A percentile compares a stretch with the other conserved stretches of the same genome.
Conservation (phyloP, 2,888 invertebrate species). For the Muscina levida region DNA sequence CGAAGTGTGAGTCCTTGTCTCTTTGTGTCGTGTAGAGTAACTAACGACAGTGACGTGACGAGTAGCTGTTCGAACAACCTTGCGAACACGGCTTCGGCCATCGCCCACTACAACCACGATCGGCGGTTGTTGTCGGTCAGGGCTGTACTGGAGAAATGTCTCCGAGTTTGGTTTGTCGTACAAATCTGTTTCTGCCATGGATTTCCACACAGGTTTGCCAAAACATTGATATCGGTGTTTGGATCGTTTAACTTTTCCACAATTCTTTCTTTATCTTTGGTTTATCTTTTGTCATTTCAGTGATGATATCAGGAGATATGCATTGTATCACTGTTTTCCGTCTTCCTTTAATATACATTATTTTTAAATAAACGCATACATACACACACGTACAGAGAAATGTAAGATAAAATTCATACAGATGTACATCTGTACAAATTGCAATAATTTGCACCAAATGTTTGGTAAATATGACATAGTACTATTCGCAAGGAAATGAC, state of each 20-base stretch:
- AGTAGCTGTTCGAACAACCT: conserved; percentile 79
- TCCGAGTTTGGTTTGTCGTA: conserved; percentile 71
- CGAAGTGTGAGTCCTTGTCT: conserved; percentile 79
- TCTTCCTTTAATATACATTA: not conserved
- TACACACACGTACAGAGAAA: too few species aligned
- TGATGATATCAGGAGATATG: not conserved
- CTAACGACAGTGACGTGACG: conserved; percentile 80
- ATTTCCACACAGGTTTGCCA: conserved; percentile 36
- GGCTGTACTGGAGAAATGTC: conserved; percentile 79
- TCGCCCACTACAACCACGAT: conserved; percentile 80
- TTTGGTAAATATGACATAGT: too few species aligned
- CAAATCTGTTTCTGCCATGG: conserved; percentile 75
- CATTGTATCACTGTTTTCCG: conserved; percentile 6
- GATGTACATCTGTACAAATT: too few species aligned
- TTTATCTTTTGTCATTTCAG: not conserved
- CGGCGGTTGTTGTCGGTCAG: conserved; percentile 77
- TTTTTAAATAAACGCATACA: too few species aligned
- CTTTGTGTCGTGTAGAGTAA: conserved; percentile 79
- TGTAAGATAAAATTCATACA: too few species aligned
- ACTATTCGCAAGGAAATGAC: too few species aligned
- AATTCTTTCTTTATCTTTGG: conserved; percentile 44
- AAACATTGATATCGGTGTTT: conserved; percentile 22
- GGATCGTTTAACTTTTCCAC: conserved; percentile 45
- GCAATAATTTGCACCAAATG: too few species aligned
- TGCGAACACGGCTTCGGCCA: conserved; percentile 79